Percentiles rank a stretch among this genome's conserved stretches.
phyloP scores from a whole-genome alignment of 1,140 invertebrate genomes.

The Lepidostoma basale region DNA sequence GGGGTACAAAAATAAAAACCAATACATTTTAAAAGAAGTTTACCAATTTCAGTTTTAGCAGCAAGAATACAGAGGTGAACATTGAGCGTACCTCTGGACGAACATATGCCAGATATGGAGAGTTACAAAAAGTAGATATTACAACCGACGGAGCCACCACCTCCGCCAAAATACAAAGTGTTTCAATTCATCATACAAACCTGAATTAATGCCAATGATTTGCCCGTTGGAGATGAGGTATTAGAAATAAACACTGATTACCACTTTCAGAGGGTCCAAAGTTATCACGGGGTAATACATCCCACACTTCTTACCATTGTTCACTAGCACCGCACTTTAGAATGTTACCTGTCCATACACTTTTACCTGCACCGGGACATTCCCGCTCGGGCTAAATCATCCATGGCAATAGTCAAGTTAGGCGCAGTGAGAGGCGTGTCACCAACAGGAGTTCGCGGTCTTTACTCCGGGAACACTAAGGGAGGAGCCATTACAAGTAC shows the following conservation, averaged over 20 bases:
- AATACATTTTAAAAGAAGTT: constrained; percentile 1
- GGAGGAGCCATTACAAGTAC: too few relatives aligned
- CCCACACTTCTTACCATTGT: background rate
- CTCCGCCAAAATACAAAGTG: too few relatives aligned
- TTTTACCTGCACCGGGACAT: constrained; percentile 9
- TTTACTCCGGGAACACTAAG: too few relatives aligned
- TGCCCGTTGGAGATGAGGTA: constrained; percentile 19
- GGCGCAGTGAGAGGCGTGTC: too few relatives aligned
- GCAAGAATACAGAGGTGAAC: too few relatives aligned
- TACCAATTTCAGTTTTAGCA: constrained; percentile 10
- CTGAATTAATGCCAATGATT: constrained; percentile 19
- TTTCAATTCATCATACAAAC: constrained; percentile 28
- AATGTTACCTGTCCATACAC: background rate
- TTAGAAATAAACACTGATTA: constrained; percentile 14
- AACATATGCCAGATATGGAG: too few relatives aligned
- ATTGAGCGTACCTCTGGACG: too few relatives aligned
- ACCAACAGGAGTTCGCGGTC: too few relatives aligned
- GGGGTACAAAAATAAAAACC: background rate
- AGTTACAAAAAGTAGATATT: too few relatives aligned
- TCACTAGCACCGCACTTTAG: constrained; percentile 11
- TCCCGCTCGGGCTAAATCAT: constrained; percentile 17
- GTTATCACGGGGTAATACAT: background rate
- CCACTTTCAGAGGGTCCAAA: background rate
- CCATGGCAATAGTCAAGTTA: constrained; percentile 5
- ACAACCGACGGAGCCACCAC: background rate